Percentiles rank a stretch among this genome's conserved stretches.
Evolutionary conservation across 2,113 vertebrate genomes (phyloP).

Genomic region (Lophotis ruficrista): DNA sequence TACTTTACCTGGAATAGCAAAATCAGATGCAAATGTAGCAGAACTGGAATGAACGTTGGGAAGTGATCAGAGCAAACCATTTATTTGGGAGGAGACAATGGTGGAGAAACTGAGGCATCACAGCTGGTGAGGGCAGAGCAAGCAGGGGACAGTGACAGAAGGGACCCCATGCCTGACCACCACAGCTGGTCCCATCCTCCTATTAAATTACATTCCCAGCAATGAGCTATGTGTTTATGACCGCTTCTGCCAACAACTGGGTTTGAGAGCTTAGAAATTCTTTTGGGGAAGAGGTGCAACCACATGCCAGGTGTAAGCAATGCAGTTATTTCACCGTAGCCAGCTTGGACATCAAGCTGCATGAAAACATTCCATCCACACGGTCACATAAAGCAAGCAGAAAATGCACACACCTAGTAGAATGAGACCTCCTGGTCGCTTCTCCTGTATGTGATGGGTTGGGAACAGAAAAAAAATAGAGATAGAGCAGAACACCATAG

Average conservation of each 20-base stretch:
- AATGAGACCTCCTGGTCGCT: not conserved
- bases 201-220: not conserved
- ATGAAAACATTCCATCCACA: not conserved
- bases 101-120: not conserved
- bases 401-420: not conserved
- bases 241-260: not conserved
- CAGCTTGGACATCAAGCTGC: no score
- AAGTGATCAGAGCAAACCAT: no score
- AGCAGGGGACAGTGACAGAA: not conserved
- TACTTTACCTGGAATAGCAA: not conserved
- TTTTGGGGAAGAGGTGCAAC: not conserved
- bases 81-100: not conserved
- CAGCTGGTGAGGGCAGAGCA: not conserved
- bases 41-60: fast-evolving
- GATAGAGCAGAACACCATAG: not conserved
- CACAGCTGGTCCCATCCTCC: not conserved
- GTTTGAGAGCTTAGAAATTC: not conserved
- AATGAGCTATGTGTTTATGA: not conserved
- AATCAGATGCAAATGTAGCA: not conserved
- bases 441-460: not conserved
- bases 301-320: not conserved
- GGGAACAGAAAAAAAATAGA: not conserved
- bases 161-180: not conserved
- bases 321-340: not conserved
- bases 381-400: not conserved